Percentiles rank a stretch among this genome's conserved stretches.
Conservation (phyloP, 1,140 invertebrate species). For the Chironomus tepperi region DNA sequence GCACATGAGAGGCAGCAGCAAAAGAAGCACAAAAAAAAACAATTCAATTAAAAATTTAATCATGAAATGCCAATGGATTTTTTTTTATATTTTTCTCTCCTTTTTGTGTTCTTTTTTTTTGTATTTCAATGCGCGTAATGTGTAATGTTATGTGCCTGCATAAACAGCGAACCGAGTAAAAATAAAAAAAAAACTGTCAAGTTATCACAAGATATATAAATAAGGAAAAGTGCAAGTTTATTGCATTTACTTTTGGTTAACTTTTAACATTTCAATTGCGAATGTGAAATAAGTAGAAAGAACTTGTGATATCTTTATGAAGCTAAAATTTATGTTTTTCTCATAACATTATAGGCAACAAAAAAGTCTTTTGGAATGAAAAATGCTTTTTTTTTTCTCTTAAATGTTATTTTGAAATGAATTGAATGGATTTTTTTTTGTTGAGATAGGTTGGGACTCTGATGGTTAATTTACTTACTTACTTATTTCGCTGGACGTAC, state of each 20-base stretch:
- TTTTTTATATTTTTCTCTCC: neutral
- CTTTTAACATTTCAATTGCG: conserved; percentile 5
- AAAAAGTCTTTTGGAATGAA: too few relatives aligned
- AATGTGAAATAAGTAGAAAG: too few relatives aligned
- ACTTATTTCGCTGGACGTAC: too few relatives aligned
- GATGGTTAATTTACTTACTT: too few relatives aligned
- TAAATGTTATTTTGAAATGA: too few relatives aligned
- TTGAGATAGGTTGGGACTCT: too few relatives aligned
- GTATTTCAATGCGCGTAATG: neutral
- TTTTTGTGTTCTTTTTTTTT: neutral
- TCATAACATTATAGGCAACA: too few relatives aligned
- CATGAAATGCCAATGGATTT: conserved; percentile 3
- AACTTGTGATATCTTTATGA: too few relatives aligned
- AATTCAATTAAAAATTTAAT: conserved; percentile 15
- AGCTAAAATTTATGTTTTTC: too few relatives aligned
- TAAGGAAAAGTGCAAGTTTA: conserved; percentile 13
- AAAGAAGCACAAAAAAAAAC: neutral
- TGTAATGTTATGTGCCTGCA: conserved; percentile 10
- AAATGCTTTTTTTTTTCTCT: too few relatives aligned
- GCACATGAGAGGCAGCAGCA: neutral
- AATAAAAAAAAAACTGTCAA: conserved; percentile 3
- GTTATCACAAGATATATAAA: conserved; percentile 14
- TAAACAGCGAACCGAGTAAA: neutral
- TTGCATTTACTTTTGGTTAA: conserved; percentile 8
- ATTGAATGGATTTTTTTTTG: too few relatives aligned